These are phyloP conservation scores for Lutraria rhynchaena DNA, from an alignment of 1,140 invertebrate species.

Conservation along the genomic window DNA sequence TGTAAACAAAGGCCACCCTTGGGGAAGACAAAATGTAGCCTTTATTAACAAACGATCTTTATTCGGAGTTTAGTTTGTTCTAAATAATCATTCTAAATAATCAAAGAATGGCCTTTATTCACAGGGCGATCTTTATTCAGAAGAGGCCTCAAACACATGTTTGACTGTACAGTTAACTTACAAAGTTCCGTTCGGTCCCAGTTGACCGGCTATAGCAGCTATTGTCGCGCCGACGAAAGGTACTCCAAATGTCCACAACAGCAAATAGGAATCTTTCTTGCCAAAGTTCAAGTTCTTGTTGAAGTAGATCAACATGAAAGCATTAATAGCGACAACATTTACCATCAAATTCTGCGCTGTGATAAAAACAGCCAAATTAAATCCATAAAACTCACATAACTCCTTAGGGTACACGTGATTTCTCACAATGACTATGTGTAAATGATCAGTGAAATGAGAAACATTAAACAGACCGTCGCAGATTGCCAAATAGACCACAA, in stretches of 20 bases:
- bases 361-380: slow-evolving; percentile 28
- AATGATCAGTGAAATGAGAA: slow-evolving; percentile 57
- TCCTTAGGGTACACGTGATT: slow-evolving; percentile 43
- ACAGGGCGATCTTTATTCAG: no score
- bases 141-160: no score
- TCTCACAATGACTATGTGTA: slow-evolving; percentile 37
- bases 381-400: slow-evolving; percentile 46
- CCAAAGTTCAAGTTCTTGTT: slow-evolving; percentile 46
- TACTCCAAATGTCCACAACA: slow-evolving; percentile 38
- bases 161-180: no score
- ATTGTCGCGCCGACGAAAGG: slow-evolving; percentile 33
- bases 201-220: slow-evolving; percentile 19
- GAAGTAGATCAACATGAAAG: slow-evolving; percentile 49
- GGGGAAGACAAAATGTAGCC: no score
- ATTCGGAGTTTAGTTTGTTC: no score
- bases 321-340: slow-evolving; percentile 41
- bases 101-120: no score
- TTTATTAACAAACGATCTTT: no score
- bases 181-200: slow-evolving; percentile 62
- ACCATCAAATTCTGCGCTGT: slow-evolving; percentile 17
- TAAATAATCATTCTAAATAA: no score
- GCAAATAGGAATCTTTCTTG: slow-evolving; percentile 39
- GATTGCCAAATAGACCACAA: slow-evolving; percentile 63
- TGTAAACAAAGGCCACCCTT: no score
- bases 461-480: slow-evolving; percentile 63